Conservation (phyloP, 2,797 vertebrate genomes). For the Hippopotamyrus pictus region DNA sequence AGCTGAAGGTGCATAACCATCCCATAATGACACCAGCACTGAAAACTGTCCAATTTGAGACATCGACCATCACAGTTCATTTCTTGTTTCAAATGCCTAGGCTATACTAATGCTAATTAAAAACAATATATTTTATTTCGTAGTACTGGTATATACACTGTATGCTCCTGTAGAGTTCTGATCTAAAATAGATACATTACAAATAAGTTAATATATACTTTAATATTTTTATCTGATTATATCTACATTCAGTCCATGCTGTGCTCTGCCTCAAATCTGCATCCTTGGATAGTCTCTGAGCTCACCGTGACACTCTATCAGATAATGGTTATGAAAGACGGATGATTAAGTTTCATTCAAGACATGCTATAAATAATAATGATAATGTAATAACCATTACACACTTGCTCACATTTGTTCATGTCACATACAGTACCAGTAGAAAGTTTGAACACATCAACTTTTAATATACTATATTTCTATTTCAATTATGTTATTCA, state of each 20-base stretch:
- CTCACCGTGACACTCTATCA: not conserved
- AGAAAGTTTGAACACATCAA: not conserved
- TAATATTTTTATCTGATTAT: not conserved
- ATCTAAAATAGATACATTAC: not conserved
- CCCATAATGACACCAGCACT: not conserved
- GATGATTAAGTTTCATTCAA: not conserved
- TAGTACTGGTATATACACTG: not conserved
- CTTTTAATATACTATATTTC: not conserved
- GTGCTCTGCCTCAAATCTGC: not conserved
- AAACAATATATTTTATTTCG: not conserved
- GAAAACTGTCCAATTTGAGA: not conserved
- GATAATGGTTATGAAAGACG: not conserved
- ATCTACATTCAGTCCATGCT: not conserved
- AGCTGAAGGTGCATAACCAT: not conserved
- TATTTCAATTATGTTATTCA: not conserved
- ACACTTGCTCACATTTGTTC: not conserved
- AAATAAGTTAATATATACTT: not conserved
- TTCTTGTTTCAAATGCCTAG: not conserved
- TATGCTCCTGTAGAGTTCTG: not conserved
- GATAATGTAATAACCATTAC: not conserved
- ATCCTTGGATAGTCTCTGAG: not conserved
- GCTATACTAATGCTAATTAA: not conserved
- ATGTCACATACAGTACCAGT: not conserved
- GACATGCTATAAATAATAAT: not conserved
- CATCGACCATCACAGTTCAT: not conserved